phyloP scores from a whole-genome alignment of 2,797 vertebrate genomes.

The Cetoscarus ocellatus region DNA sequence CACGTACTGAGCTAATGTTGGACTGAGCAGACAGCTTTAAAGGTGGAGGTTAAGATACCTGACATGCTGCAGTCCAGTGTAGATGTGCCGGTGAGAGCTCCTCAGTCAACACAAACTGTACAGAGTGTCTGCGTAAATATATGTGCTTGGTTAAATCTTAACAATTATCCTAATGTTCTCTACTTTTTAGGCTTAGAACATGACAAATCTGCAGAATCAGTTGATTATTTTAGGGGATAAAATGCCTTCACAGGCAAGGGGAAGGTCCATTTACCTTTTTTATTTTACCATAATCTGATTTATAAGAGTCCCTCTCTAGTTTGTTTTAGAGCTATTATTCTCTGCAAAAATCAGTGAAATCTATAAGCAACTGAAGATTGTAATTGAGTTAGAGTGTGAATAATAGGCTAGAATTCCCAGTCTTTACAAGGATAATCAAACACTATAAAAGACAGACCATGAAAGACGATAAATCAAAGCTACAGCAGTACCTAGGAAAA shows the following conservation, averaged over 20 bases:
- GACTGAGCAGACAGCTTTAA: constrained; percentile 19
- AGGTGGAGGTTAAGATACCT: constrained; percentile 2
- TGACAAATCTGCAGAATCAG: background rate
- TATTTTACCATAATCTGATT: background rate
- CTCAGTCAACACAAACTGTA: background rate
- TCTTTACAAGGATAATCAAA: too few relatives aligned
- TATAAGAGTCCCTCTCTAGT: too few relatives aligned
- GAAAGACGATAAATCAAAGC: too few relatives aligned
- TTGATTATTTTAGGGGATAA: constrained; percentile 2
- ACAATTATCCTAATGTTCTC: background rate
- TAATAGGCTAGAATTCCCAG: too few relatives aligned
- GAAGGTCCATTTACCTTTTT: background rate
- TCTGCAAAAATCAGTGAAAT: too few relatives aligned
- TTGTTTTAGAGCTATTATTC: too few relatives aligned
- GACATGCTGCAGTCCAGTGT: constrained; percentile 9
- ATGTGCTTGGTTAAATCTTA: background rate
- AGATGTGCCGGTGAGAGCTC: background rate
- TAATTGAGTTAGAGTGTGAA: too few relatives aligned
- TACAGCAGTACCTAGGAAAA: too few relatives aligned
- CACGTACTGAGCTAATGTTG: constrained; percentile 34
- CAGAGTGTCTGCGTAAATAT: background rate
- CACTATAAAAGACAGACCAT: too few relatives aligned
- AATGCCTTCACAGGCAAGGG: background rate
- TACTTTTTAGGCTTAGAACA: too few relatives aligned
- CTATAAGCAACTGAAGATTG: too few relatives aligned